Evolutionary conservation across 2,888 invertebrate species (phyloP).

Genomic region (Xanthostigma xanthostigma): DNA sequence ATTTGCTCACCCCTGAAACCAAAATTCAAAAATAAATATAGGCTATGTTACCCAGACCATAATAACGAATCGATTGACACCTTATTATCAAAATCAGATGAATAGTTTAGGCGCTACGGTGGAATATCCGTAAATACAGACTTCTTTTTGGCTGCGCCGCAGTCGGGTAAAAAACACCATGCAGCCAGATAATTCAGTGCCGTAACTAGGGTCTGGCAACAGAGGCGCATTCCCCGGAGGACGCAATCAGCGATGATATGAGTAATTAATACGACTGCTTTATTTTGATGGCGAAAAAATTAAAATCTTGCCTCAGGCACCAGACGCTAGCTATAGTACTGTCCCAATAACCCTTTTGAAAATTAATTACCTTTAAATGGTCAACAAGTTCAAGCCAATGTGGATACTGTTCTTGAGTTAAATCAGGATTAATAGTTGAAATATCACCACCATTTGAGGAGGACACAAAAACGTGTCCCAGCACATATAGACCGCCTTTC

Average conservation of each 20-base stretch:
- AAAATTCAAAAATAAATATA: no score
- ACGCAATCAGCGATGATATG: no score
- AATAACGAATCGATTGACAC: no score
- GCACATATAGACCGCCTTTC: slow-evolving; percentile 78
- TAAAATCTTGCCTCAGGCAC: not conserved
- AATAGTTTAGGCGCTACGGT: no score
- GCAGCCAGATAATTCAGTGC: not conserved
- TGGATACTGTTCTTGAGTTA: slow-evolving; percentile 60
- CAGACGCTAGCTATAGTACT: not conserved
- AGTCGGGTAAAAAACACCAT: not conserved
- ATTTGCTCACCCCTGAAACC: no score
- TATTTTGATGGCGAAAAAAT: not conserved
- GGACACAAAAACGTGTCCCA: slow-evolving; percentile 64
- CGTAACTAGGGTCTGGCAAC: not conserved
- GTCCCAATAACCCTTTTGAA: not conserved
- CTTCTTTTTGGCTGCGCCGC: no score
- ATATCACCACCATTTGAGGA: slow-evolving; percentile 24
- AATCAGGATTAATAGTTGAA: slow-evolving; percentile 36
- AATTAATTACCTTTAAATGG: slow-evolving; percentile 58
- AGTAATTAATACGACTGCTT: no score
- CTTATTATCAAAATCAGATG: no score
- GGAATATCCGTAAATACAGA: no score
- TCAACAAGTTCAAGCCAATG: slow-evolving; percentile 92
- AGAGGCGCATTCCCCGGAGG: not conserved
- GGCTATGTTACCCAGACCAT: no score